Percentiles rank a stretch among this genome's conserved stretches.
These are phyloP conservation scores for Dasysyrphus albostriatus DNA, from an alignment of 2,888 invertebrate species.

Conservation along the genomic window DNA sequence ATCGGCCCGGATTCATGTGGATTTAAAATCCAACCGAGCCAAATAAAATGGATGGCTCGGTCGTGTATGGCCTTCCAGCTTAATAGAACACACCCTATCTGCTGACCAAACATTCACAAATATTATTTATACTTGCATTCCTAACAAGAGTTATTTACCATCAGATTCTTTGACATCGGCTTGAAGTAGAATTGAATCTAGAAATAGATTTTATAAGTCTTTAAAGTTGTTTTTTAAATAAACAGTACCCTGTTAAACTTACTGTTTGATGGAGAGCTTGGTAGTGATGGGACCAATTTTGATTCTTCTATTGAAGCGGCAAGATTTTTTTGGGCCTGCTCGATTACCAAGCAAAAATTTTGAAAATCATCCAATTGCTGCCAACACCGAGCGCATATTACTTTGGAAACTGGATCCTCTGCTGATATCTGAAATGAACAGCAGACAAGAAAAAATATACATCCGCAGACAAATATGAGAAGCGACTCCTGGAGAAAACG, in stretches of 20 bases:
- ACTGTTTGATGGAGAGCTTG: not conserved
- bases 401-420: constrained; percentile 74
- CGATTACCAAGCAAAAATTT: constrained; percentile 68
- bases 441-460: not conserved
- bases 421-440: constrained; percentile 41
- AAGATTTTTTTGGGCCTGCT: constrained; percentile 68
- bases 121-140: not conserved
- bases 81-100: no score
- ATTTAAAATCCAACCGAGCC: no score
- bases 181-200: constrained; percentile 8
- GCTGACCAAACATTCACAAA: not conserved
- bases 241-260: not conserved
- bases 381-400: constrained; percentile 76
- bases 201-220: not conserved
- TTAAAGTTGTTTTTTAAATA: not conserved
- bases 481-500: not conserved
- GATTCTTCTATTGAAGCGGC: not conserved
- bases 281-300: not conserved
- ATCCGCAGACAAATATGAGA: not conserved
- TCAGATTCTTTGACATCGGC: constrained; percentile 23
- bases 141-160: constrained; percentile 18
- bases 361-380: constrained; percentile 74
- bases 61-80: no score
- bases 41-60: no score
- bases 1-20: no score